These are phyloP conservation scores for Phytoseiulus persimilis DNA, from an alignment of 2,888 invertebrate genomes.

Conservation along the genomic window DNA sequence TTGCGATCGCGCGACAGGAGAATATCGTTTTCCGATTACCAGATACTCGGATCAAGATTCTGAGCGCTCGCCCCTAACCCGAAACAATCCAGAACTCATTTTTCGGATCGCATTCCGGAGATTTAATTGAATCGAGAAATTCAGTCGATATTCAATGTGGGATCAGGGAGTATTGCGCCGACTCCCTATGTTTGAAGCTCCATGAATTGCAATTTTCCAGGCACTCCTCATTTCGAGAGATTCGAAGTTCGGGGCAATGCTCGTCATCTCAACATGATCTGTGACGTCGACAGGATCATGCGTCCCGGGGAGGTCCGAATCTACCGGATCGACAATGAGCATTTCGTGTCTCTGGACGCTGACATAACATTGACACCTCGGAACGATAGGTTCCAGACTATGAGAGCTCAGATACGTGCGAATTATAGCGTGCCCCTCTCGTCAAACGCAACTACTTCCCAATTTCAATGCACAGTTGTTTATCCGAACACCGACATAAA, in stretches of 20 bases:
- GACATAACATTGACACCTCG: conserved; percentile 9
- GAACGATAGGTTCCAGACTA: conserved; percentile 7
- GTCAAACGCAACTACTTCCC: background rate
- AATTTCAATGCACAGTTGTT: conserved; percentile 17
- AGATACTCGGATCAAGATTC: too few relatives aligned
- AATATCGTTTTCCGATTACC: too few relatives aligned
- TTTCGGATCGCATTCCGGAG: too few relatives aligned
- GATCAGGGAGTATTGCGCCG: too few relatives aligned
- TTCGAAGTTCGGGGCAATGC: background rate
- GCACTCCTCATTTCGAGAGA: background rate
- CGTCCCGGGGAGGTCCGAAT: conserved; percentile 7
- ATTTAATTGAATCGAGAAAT: too few relatives aligned
- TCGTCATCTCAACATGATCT: background rate
- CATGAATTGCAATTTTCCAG: background rate
- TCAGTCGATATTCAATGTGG: too few relatives aligned
- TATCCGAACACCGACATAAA: conserved; percentile 31
- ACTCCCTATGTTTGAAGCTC: too few relatives aligned
- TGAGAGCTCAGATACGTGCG: background rate
- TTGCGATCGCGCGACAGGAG: too few relatives aligned
- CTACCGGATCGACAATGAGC: background rate
- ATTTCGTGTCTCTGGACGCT: background rate
- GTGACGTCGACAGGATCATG: conserved; percentile 14
- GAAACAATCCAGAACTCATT: too few relatives aligned
- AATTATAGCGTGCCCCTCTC: background rate
- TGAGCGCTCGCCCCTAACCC: too few relatives aligned